These are phyloP conservation scores for Drosophila acutilabella DNA, from an alignment of 2,888 invertebrate species.

Conservation along the genomic window DNA sequence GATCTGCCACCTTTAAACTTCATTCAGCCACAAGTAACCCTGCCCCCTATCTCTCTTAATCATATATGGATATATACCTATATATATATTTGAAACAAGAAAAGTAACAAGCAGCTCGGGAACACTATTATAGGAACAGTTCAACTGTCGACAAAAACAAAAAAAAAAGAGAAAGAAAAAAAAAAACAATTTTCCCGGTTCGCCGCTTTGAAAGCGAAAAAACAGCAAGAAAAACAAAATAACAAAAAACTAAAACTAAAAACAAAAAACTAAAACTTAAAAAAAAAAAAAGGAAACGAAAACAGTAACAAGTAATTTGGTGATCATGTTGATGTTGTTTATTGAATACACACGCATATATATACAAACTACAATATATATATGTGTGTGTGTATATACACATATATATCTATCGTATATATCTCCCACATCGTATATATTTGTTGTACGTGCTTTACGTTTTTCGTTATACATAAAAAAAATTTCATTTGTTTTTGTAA, in stretches of 20 bases:
- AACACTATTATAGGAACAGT: constrained; percentile 32
- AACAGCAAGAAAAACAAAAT: constrained; percentile 15
- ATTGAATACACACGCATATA: constrained; percentile 30
- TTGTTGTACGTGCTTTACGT: constrained; percentile 11
- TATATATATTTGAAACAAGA: constrained; percentile 61
- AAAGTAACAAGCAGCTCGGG: constrained; percentile 15
- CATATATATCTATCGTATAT: constrained; percentile 15
- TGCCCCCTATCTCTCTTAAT: constrained; percentile 58
- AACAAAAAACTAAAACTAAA: constrained; percentile 1
- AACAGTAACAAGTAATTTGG: constrained; percentile 63
- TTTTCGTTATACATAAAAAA: not conserved
- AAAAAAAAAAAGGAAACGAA: constrained; percentile 35
- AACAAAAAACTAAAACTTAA: not conserved
- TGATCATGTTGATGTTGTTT: constrained; percentile 71
- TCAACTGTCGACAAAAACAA: constrained; percentile 44
- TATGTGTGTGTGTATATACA: constrained; percentile 24
- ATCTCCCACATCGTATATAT: constrained; percentile 15
- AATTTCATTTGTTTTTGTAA: constrained; percentile 45
- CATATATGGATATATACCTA: constrained; percentile 5
- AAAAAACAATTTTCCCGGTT: not conserved
- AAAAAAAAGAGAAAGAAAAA: too few species aligned
- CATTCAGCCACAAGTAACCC: not conserved
- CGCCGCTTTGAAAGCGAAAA: constrained; percentile 10
- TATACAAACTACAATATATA: constrained; percentile 24
- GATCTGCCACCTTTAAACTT: constrained; percentile 25